Conservation (phyloP, 2,888 invertebrate genomes). For the Adelphocoris suturalis region DNA sequence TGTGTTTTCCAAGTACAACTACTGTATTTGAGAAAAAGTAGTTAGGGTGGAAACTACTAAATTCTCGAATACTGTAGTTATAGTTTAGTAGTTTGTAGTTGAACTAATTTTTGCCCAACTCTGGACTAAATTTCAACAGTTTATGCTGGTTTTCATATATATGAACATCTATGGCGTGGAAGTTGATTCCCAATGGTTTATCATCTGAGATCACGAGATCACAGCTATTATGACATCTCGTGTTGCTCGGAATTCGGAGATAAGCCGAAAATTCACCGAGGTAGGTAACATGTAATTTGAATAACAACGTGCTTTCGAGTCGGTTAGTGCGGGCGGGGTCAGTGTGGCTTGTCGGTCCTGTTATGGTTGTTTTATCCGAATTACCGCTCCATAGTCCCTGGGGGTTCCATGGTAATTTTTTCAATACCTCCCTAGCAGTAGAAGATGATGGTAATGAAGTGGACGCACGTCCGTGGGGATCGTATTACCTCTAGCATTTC, state of each 20-base stretch:
- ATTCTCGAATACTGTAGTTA: too few relatives aligned
- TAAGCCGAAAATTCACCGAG: conserved; percentile 21
- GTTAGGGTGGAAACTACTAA: too few relatives aligned
- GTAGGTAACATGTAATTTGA: conserved; percentile 2
- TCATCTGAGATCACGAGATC: conserved; percentile 8
- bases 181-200: not conserved
- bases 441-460: conserved; percentile 31
- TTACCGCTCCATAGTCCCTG: not conserved
- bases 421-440: not conserved
- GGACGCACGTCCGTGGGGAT: not conserved
- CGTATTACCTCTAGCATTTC: conserved; percentile 9
- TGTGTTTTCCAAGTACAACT: too few relatives aligned
- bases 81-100: too few relatives aligned
- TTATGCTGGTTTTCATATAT: too few relatives aligned
- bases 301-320: conserved; percentile 28
- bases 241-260: not conserved
- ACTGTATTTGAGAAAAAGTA: too few relatives aligned
- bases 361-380: conserved; percentile 29
- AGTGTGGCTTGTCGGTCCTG: not conserved
- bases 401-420: conserved; percentile 20
- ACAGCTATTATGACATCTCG: conserved; percentile 1
- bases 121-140: too few relatives aligned
- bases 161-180: not conserved
- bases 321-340: not conserved
- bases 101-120: too few relatives aligned